A percentile compares a stretch with the other conserved stretches of the same genome.
Conservation (phyloP, 2,888 invertebrate genomes). For the Cantharis rustica region DNA sequence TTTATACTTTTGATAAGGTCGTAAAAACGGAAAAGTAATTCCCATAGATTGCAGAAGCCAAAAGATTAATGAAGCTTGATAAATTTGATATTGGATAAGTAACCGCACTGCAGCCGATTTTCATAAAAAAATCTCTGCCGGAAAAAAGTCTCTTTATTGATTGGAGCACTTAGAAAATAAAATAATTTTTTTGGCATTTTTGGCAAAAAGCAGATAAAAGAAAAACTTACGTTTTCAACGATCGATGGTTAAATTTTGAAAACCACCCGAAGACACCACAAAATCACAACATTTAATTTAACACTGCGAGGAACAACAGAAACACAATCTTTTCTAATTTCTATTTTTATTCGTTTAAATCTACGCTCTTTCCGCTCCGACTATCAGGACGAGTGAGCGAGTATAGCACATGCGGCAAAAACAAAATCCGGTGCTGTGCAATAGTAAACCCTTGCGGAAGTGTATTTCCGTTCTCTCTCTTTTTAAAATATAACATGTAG, state of each 20-base stretch:
- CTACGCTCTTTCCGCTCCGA: constrained; percentile 5
- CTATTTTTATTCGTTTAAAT: neutral
- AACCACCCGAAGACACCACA: neutral
- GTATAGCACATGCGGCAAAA: constrained; percentile 18
- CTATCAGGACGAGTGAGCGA: neutral
- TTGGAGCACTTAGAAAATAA: too few species aligned
- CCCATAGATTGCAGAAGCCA: neutral
- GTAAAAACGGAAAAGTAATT: neutral
- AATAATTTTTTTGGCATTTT: too few species aligned
- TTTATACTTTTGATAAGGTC: neutral
- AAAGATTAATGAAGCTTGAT: too few species aligned
- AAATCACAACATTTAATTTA: neutral
- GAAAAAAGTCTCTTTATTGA: too few species aligned
- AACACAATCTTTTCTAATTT: neutral
- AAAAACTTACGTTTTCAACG: neutral
- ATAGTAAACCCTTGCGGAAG: constrained; percentile 25
- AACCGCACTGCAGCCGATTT: neutral
- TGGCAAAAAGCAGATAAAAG: neutral
- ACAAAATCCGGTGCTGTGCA: constrained; percentile 16
- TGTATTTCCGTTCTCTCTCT: constrained; percentile 25
- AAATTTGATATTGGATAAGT: neutral
- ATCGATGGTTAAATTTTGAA: neutral
- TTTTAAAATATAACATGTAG: constrained; percentile 8
- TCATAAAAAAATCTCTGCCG: neutral
- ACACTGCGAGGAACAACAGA: neutral